A percentile compares a stretch with the other conserved stretches of the same genome.
Conservation (phyloP, 1,140 invertebrate species). For the Tetranychus cinnabarinus region DNA sequence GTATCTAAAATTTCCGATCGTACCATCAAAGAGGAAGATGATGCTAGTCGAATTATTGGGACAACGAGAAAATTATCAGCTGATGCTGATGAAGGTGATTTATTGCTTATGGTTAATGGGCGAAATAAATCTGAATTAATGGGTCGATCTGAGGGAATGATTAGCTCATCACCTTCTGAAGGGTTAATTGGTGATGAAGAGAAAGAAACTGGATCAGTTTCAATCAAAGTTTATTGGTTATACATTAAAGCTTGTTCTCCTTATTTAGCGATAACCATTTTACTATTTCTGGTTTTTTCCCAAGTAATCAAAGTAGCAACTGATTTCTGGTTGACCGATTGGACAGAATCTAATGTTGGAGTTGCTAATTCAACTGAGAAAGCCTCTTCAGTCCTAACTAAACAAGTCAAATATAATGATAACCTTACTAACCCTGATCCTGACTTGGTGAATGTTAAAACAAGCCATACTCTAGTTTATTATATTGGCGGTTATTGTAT, state of each 20-base stretch:
- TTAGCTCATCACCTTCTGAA: background rate
- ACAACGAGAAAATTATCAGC: background rate
- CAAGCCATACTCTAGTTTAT: background rate
- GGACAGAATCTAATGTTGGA: conserved; percentile 11
- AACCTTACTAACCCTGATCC: background rate
- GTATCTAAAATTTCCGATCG: conserved; percentile 21
- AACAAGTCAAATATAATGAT: background rate
- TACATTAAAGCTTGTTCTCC: conserved; percentile 37
- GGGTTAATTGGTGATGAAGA: conserved; percentile 24
- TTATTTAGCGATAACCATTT: conserved; percentile 26
- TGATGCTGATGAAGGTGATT: background rate
- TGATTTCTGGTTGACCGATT: conserved; percentile 16
- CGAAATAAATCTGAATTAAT: background rate
- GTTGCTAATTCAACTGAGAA: background rate
- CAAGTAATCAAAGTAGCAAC: conserved; percentile 14
- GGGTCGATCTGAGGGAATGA: background rate
- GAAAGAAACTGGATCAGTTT: conserved; percentile 35
- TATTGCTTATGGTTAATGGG: background rate
- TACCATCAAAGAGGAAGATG: conserved; percentile 19
- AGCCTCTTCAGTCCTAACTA: background rate
- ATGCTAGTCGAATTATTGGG: background rate
- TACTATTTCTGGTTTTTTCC: conserved; percentile 22
- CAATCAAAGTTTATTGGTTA: conserved; percentile 31
- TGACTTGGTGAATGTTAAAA: background rate
- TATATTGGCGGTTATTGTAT: conserved; percentile 19